Evolutionary conservation across 2,888 invertebrate genomes (phyloP).

Genomic region (Zaprionus lineosus): DNA sequence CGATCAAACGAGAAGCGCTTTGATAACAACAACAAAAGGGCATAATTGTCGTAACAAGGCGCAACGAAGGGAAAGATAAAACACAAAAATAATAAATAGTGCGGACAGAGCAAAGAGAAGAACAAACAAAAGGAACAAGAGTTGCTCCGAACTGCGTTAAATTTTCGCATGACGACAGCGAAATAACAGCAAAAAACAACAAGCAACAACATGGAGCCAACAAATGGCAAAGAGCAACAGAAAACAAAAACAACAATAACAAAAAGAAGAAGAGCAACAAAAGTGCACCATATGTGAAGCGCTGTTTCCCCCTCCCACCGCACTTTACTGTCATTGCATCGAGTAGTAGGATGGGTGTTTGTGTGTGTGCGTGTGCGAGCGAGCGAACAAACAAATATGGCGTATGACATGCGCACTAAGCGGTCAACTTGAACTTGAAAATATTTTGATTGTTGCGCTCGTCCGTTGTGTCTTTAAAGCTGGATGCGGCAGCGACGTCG

Average conservation of each 20-base stretch:
- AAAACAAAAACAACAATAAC: constrained; percentile 28
- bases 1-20: too few species aligned
- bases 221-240: constrained; percentile 36
- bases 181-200: constrained; percentile 18
- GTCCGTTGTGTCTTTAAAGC: constrained; percentile 44
- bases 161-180: constrained; percentile 73
- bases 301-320: background rate
- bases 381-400: constrained; percentile 51
- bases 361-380: constrained; percentile 27
- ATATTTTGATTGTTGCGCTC: constrained; percentile 49
- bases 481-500: constrained; percentile 33
- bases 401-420: constrained; percentile 79
- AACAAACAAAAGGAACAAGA: too few species aligned
- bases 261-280: constrained; percentile 26
- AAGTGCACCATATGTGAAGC: constrained; percentile 44
- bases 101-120: constrained; percentile 26
- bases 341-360: constrained; percentile 12
- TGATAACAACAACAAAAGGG: constrained; percentile 33
- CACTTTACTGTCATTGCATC: constrained; percentile 11
- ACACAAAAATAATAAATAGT: constrained; percentile 36
- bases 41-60: too few species aligned
- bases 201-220: constrained; percentile 35
- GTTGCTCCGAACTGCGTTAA: constrained; percentile 28
- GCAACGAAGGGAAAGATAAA: constrained; percentile 20
- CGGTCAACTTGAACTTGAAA: constrained; percentile 83